Evolutionary conservation across 2,888 invertebrate genomes (phyloP).

Genomic region (Diplolepis rosae): DNA sequence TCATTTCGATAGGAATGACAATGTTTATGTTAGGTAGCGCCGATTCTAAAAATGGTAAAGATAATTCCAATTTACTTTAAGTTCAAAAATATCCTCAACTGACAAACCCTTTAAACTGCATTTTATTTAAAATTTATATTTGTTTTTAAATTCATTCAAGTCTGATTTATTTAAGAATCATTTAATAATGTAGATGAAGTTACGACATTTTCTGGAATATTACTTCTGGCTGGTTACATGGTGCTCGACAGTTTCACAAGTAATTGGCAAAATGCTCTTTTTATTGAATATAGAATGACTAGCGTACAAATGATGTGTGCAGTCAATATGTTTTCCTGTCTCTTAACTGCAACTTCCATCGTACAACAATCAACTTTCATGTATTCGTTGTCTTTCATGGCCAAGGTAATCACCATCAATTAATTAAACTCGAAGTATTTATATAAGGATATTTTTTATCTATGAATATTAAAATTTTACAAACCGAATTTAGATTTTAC

Average conservation of each 20-base stretch:
- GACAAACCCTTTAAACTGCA: too few species aligned
- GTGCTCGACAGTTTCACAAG: slow-evolving; percentile 97
- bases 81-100: too few species aligned
- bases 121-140: too few species aligned
- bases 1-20: slow-evolving; percentile 94
- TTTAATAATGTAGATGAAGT: slow-evolving; percentile 77
- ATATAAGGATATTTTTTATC: too few species aligned
- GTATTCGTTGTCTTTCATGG: slow-evolving; percentile 83
- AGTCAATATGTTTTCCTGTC: slow-evolving; percentile 94
- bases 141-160: too few species aligned
- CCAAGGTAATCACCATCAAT: slow-evolving; percentile 74
- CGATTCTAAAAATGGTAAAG: slow-evolving; percentile 77
- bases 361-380: slow-evolving; percentile 89
- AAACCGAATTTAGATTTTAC: too few species aligned
- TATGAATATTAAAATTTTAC: too few species aligned
- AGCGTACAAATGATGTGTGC: slow-evolving; percentile 96
- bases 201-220: slow-evolving; percentile 88
- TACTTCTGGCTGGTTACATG: slow-evolving; percentile 93
- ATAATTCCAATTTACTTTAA: too few species aligned
- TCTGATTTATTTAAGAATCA: too few species aligned
- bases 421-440: too few species aligned
- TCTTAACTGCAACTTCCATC: slow-evolving; percentile 90
- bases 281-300: slow-evolving; percentile 85
- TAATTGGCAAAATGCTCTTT: slow-evolving; percentile 97
- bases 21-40: slow-evolving; percentile 91